Conservation (phyloP, 1,140 invertebrate genomes). For the Teleogryllus occipitalis region DNA sequence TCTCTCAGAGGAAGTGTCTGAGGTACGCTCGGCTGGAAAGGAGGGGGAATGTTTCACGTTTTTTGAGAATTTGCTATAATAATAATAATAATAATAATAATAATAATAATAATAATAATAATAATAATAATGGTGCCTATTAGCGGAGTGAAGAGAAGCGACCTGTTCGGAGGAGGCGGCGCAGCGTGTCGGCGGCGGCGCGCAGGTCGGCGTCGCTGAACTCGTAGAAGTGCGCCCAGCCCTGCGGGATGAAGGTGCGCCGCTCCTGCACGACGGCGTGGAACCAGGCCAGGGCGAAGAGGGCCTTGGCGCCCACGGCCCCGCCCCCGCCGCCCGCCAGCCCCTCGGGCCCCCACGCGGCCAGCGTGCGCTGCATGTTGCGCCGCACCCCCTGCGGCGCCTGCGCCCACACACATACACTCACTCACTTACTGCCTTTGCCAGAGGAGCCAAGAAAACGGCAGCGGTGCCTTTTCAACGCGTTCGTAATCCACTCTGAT, state of each 20-base stretch:
- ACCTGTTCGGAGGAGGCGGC: conserved; percentile 45
- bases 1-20: too few species aligned
- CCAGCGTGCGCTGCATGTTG: conserved; percentile 51
- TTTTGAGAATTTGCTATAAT: too few species aligned
- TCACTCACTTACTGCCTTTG: too few species aligned
- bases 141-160: background rate
- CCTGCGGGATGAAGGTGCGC: conserved; percentile 75
- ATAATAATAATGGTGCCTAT: too few species aligned
- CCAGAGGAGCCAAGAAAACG: background rate
- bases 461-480: background rate
- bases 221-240: conserved; percentile 85
- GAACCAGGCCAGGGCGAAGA: conserved; percentile 69
- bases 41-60: too few species aligned
- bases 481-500: too few species aligned
- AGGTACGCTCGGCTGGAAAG: too few species aligned
- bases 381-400: conserved; percentile 59
- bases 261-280: conserved; percentile 85
- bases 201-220: conserved; percentile 78
- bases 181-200: conserved; percentile 64
- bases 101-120: too few species aligned
- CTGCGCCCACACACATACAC: conserved; percentile 27
- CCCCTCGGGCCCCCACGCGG: conserved; percentile 46
- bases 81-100: too few species aligned
- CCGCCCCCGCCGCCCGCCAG: conserved; percentile 27
- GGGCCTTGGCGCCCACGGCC: conserved; percentile 44